Percentiles rank a stretch among this genome's conserved stretches.
phyloP scores from a whole-genome alignment of 2,113 vertebrate species.

The Fulica atra region DNA sequence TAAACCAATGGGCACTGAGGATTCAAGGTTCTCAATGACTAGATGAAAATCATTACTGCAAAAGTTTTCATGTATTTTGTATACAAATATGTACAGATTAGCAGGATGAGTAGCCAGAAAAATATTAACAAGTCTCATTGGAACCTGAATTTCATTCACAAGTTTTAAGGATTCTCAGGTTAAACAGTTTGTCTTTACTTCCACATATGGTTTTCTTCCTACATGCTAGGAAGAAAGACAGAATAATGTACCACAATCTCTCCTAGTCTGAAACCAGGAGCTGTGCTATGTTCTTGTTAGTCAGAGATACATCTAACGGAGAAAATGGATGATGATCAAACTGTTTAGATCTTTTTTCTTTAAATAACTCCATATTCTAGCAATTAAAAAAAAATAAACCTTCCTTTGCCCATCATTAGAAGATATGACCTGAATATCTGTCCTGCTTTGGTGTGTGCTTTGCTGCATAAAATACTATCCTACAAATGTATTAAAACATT shows the following conservation, averaged over 20 bases:
- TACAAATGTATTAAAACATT: background rate
- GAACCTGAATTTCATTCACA: background rate
- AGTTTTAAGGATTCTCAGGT: background rate
- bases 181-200: background rate
- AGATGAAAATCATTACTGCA: background rate
- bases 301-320: background rate
- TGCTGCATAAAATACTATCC: background rate
- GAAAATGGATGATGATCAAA: background rate
- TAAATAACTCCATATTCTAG: background rate
- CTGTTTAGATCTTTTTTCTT: background rate
- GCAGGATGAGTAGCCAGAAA: background rate
- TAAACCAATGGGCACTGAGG: background rate
- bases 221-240: background rate
- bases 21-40: background rate
- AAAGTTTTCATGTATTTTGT: background rate
- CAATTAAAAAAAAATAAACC: background rate
- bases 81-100: background rate
- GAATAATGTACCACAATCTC: rapidly evolving
- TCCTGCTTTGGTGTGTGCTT: background rate
- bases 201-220: background rate
- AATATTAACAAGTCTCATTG: background rate
- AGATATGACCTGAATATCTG: background rate
- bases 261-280: background rate
- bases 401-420: background rate
- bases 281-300: background rate